phyloP scores from a whole-genome alignment of 2,797 vertebrate genomes.

The Schizopygopsis malacanthus region DNA sequence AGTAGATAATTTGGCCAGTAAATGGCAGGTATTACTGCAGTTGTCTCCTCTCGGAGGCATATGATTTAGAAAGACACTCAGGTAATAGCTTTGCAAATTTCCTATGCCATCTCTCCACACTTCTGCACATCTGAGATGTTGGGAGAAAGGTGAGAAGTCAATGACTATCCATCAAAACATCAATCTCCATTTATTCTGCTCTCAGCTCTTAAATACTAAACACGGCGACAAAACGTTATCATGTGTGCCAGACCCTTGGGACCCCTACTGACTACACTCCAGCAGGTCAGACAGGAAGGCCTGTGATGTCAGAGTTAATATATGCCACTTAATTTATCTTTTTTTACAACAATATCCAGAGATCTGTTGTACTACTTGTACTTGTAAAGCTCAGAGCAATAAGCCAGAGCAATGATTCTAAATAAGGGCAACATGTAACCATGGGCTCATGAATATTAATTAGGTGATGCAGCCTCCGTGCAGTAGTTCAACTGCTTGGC shows the following conservation, averaged over 20 bases:
- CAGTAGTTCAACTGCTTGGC: background rate
- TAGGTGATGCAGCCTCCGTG: background rate
- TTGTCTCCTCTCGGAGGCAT: conserved; percentile 68
- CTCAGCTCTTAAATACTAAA: conserved; percentile 75
- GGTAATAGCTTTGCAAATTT: conserved; percentile 75
- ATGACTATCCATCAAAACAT: conserved; percentile 83
- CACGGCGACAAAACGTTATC: conserved; percentile 65
- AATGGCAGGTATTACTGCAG: conserved; percentile 73
- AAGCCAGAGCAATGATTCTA: background rate
- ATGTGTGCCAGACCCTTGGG: conserved; percentile 56
- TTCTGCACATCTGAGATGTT: conserved; percentile 65
- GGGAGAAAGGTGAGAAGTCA: conserved; percentile 74
- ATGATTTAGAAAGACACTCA: conserved; percentile 74
- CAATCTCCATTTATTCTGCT: conserved; percentile 75
- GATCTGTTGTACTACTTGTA: background rate
- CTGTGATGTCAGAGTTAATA: conserved; percentile 34
- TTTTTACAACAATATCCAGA: background rate
- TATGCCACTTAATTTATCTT: background rate
- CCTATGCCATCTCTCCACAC: conserved; percentile 71
- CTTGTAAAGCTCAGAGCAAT: background rate
- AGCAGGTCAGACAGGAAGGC: conserved; percentile 45
- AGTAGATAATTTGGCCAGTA: conserved; percentile 69
- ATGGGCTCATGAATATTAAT: background rate
- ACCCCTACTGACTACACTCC: conserved; percentile 56
- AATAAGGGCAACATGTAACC: background rate